phyloP scores from a whole-genome alignment of 2,113 vertebrate genomes.

The Macquaria ambigua region DNA sequence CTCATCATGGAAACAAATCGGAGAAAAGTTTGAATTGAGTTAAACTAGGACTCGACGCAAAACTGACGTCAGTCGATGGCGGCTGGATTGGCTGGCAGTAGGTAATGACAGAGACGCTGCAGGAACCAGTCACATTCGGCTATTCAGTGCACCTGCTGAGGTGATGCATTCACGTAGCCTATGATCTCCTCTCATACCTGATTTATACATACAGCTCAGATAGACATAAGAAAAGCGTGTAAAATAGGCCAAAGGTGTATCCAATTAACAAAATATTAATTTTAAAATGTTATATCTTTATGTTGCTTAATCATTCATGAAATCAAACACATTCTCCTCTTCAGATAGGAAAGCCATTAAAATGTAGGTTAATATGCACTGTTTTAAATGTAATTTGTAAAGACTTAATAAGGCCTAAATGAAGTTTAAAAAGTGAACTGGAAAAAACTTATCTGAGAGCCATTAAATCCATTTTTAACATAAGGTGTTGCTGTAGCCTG shows the following conservation, averaged over 20 bases:
- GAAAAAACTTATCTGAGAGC: not conserved
- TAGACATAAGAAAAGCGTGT: not conserved
- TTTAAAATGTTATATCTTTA: not conserved
- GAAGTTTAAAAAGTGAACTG: not conserved
- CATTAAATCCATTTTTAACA: not conserved
- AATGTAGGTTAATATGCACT: not conserved
- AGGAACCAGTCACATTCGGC: slow-evolving; percentile 54
- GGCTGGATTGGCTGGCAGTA: slow-evolving; percentile 24
- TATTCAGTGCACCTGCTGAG: slow-evolving; percentile 51
- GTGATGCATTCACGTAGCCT: not conserved
- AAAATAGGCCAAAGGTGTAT: not conserved
- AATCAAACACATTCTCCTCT: not conserved
- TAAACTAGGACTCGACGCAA: not conserved
- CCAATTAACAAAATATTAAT: not conserved
- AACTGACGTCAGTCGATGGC: slow-evolving; percentile 36
- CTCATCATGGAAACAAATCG: slow-evolving; percentile 24
- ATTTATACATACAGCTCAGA: not conserved
- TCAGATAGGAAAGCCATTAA: not conserved
- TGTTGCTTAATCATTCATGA: not conserved
- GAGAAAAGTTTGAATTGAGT: slow-evolving; percentile 59
- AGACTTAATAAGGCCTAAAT: not conserved
- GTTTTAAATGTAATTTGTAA: not conserved
- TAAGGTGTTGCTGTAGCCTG: not conserved
- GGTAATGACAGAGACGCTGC: not conserved
- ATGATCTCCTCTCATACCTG: not conserved